phyloP scores from a whole-genome alignment of 2,797 vertebrate species.

The Lacerta agilis region DNA sequence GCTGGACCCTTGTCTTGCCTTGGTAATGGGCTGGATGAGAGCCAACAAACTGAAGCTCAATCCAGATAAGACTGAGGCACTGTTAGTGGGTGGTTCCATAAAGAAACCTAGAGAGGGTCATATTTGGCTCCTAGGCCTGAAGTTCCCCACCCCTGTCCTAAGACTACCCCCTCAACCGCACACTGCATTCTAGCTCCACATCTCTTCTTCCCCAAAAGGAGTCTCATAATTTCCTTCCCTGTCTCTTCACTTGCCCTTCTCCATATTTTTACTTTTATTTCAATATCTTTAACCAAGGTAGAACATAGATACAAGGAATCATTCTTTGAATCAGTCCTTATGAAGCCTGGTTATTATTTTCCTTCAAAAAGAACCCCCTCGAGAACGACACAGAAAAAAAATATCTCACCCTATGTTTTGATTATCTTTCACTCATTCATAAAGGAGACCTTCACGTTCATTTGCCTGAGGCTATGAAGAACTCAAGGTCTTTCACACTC shows the following conservation, averaged over 20 bases:
- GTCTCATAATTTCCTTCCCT: not conserved
- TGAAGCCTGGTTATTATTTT: conserved; percentile 51
- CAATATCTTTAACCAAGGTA: no score
- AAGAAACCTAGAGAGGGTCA: no score
- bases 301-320: not conserved
- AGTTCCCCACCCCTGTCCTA: no score
- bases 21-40: no score
- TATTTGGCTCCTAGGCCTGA: no score
- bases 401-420: conserved; percentile 75
- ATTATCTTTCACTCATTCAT: conserved; percentile 73
- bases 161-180: no score
- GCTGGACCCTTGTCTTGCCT: no score
- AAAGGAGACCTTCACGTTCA: conserved; percentile 76
- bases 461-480: conserved; percentile 79
- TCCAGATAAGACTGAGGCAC: no score
- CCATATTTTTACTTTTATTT: not conserved
- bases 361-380: conserved; percentile 15
- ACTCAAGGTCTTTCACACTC: conserved; percentile 75
- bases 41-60: no score
- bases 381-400: conserved; percentile 69
- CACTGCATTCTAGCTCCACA: not conserved
- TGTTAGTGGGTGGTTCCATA: no score
- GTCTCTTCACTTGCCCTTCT: not conserved
- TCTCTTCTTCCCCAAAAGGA: not conserved
- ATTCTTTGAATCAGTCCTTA: conserved; percentile 60